Evolutionary conservation across 2,113 vertebrate genomes (phyloP).

Genomic region (Agelaius tricolor): DNA sequence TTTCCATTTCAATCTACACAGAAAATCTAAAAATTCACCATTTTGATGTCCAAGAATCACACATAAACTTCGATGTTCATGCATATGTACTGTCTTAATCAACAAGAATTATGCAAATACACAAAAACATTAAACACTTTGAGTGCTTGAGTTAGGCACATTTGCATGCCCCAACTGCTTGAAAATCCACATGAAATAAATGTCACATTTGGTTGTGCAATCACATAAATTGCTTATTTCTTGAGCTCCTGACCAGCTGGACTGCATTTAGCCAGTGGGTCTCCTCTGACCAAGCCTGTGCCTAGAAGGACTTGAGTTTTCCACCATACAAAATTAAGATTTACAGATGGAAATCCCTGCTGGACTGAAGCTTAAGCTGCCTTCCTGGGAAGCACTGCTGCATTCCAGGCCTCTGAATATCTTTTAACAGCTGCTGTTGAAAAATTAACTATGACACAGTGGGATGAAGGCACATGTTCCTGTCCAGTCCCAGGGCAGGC

Average conservation of each 20-base stretch:
- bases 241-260: background rate
- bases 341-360: background rate
- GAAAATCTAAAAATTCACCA: background rate
- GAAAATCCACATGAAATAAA: background rate
- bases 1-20: background rate
- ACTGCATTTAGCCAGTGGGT: background rate
- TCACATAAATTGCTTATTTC: background rate
- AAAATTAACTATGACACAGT: background rate
- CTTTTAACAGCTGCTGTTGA: background rate
- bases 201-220: background rate
- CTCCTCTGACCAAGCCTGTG: background rate
- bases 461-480: background rate
- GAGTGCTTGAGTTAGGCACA: background rate
- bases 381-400: background rate
- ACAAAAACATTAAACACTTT: background rate
- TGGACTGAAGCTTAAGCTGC: background rate
- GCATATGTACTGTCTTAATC: background rate
- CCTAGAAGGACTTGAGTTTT: background rate
- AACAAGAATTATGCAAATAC: background rate
- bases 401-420: background rate
- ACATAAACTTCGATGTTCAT: background rate
- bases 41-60: background rate
- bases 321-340: background rate
- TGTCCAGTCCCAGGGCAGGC: background rate
- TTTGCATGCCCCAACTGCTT: too few relatives aligned